Evolutionary conservation across 2,797 vertebrate genomes (phyloP).

Genomic region (Chaunax sp.): DNA sequence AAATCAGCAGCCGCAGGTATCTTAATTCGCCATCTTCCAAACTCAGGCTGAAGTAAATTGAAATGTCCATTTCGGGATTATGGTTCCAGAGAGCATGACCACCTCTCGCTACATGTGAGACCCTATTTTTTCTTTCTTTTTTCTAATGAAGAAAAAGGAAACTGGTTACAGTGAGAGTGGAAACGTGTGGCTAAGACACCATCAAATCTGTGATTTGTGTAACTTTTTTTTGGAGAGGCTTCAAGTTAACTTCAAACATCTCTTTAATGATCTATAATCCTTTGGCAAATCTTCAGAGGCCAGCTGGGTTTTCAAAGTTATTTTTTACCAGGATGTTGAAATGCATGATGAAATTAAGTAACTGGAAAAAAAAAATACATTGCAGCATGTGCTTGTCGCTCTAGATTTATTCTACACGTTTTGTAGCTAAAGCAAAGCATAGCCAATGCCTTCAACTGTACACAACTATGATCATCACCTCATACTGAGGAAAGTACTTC

Average conservation of each 20-base stretch:
- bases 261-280: constrained; percentile 78
- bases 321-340: constrained; percentile 61
- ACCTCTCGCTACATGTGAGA: constrained; percentile 38
- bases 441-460: background rate
- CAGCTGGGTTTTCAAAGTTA: constrained; percentile 47
- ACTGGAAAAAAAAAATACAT: constrained; percentile 30
- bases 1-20: constrained; percentile 57
- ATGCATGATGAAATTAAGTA: constrained; percentile 59
- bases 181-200: constrained; percentile 25
- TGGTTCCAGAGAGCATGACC: constrained; percentile 49
- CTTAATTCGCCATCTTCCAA: constrained; percentile 61
- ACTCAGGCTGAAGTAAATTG: constrained; percentile 67
- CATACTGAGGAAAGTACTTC: background rate
- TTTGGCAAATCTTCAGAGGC: constrained; percentile 65
- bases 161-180: constrained; percentile 1
- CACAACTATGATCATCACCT: background rate
- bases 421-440: background rate
- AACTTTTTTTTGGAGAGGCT: constrained; percentile 61
- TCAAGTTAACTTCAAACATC: constrained; percentile 70
- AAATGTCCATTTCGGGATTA: constrained; percentile 74
- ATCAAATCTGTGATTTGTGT: constrained; percentile 37
- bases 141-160: constrained; percentile 18
- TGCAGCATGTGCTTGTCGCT: constrained; percentile 20
- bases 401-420: background rate
- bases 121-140: background rate